Conservation (phyloP, 2,888 invertebrate genomes). For the Oscheius sp. region DNA sequence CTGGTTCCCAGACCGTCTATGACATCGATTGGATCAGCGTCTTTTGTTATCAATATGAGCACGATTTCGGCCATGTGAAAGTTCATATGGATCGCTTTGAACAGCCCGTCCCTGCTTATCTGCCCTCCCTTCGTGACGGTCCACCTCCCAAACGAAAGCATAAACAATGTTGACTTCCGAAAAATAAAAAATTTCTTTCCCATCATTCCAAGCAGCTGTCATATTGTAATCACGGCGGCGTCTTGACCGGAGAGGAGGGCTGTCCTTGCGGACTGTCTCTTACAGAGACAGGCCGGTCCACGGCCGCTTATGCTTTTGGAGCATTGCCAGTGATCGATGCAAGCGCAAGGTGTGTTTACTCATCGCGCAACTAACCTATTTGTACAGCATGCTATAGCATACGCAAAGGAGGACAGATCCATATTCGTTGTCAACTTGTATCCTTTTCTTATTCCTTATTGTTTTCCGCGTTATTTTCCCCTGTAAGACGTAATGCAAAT, state of each 20-base stretch:
- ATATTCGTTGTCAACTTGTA: not conserved
- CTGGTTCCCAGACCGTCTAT: constrained; percentile 61
- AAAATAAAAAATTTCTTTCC: constrained; percentile 8
- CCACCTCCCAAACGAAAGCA: constrained; percentile 27
- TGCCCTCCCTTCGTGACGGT: constrained; percentile 52
- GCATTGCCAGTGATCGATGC: constrained; percentile 29
- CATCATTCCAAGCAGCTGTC: not conserved
- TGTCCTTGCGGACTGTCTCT: constrained; percentile 34
- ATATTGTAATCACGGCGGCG: constrained; percentile 36
- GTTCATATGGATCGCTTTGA: constrained; percentile 52
- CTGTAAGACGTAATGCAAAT: not conserved
- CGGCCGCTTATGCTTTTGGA: not conserved
- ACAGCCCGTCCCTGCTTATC: constrained; percentile 62
- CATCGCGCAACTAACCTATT: constrained; percentile 38
- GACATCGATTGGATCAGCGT: constrained; percentile 66
- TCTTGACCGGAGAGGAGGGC: constrained; percentile 49
- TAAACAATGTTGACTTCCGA: constrained; percentile 1
- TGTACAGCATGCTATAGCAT: constrained; percentile 37
- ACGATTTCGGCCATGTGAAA: constrained; percentile 67
- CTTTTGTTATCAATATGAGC: constrained; percentile 57
- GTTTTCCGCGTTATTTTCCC: not conserved
- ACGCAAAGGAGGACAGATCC: constrained; percentile 19
- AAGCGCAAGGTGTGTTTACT: constrained; percentile 35
- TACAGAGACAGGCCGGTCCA: constrained; percentile 3
- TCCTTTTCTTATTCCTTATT: not conserved